Base-by-base conservation (phyloP, 2,797 vertebrate genomes). In the Glossophaga mutica region DNA sequence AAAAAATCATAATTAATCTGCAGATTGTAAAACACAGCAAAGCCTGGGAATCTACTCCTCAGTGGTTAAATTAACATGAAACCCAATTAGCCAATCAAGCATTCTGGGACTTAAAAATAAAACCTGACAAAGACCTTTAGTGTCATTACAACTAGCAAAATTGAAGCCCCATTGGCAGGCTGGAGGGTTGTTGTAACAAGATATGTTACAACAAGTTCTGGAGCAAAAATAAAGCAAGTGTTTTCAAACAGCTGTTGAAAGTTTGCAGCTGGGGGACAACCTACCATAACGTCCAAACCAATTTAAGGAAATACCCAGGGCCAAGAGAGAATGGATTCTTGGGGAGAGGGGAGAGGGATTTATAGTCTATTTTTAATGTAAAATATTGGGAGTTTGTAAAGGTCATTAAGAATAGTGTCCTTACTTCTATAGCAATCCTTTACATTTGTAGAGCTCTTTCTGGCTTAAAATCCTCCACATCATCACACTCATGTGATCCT, bases 151-250 rank as follows among this genome's bases (percentile, higher is more conserved):
- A 89, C 39, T 68, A 92, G 91, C 92, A 95, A 79, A 76, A 91
- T 46, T 48, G 52, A 90, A 94, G 78, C 67, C 94, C 59, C 68
- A 29, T 11, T 82, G 96, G 87, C 95, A 95, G 76, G 65, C 94
- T 79, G 19, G 79, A 77, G 68, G 16, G 59, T n/a, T 94, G 57
- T 57, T 90, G 94, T 92, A 95, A 97, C 65, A 95, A 94, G 89
- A 96, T 96, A 95, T 34, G 95, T 73, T 87, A 95, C 85, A 96
- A 95, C 85, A 96, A 59, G 87, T 93, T 95, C 89, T 87, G 71
- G 39, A 78, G 48, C 22, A 57, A 96, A 96, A 94, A 94, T 42
- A 73, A 96, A 95, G 73, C 18, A 90, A 89, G 44, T 87, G 46
- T 78, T 96, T 91, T 94, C 91, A 92, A 96, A 71, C 52, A 95